Evolutionary conservation across 2,888 invertebrate genomes (phyloP), one percentile per base, ranked within the genome.

Genomic region (Idaea straminata): DNA sequence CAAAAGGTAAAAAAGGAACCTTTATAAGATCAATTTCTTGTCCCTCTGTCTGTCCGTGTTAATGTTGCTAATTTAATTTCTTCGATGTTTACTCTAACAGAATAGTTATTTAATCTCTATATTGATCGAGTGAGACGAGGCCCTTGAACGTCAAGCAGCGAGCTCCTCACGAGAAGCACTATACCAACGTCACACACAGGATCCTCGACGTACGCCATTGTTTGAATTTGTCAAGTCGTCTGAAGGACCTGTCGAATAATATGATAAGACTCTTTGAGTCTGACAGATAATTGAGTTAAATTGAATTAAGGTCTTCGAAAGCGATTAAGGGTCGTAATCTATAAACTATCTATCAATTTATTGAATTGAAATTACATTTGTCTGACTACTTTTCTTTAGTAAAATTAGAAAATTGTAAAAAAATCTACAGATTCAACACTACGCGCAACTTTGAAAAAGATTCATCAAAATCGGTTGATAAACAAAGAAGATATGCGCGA

Each of bases 231-330:
- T 47, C 47, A 47, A 47, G 47, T 0, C 47, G 25, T 47, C 47
- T 47, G 47, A 47, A 47, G 47, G 47, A 47, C 13, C 47, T 47
- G 47, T 47, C 47, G 47, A 47, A 47, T 47, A 47, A 47, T 7
- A 47, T 47, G 47, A 47, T 13, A 47, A 47, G 47, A 47, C 47
- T 47, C 47, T 47, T 47, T 47, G 47, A 13, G 47, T 13, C 13
- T 47, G 47, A 47, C 47, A 47, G 47, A 47, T 47, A 47, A 47
- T 47, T 47, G 47, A 47, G 47, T 47, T 47, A 47, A 47, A 47
- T 13, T 47, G 7, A 47, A 7, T 47, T 47, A 13, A 47, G 13
- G 13, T 47, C 6, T 47, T 47, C 13, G 10, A 10, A 47, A 13
- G 10, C 3, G 47, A 47, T 47, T 25, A 25, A 25, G 25, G 25